Evolutionary conservation across 1,140 invertebrate species (phyloP).

Genomic region (Leptinotarsa texana): DNA sequence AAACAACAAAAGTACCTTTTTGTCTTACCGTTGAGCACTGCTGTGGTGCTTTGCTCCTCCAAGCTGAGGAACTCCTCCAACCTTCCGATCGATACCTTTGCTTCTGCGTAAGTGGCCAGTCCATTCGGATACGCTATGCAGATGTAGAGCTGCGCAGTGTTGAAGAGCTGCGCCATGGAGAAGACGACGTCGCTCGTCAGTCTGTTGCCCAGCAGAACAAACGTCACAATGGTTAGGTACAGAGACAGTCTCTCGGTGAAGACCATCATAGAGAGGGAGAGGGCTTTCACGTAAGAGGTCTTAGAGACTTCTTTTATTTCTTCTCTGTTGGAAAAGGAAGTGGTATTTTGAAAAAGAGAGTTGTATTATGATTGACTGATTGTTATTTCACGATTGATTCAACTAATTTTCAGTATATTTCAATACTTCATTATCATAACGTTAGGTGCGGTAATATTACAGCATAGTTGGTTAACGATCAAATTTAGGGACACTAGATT

Average conservation of each 20-base stretch:
- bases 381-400: too few relatives aligned
- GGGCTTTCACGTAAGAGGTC: constrained; percentile 72
- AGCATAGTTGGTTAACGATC: too few relatives aligned
- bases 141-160: constrained; percentile 71
- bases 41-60: constrained; percentile 56
- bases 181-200: constrained; percentile 73
- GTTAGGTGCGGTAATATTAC: too few relatives aligned
- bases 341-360: neutral
- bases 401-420: too few relatives aligned
- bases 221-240: constrained; percentile 72
- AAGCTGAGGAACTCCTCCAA: constrained; percentile 64
- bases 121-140: constrained; percentile 70
- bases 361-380: too few relatives aligned
- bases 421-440: too few relatives aligned
- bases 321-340: constrained; percentile 54
- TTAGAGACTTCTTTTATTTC: constrained; percentile 70
- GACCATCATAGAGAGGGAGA: constrained; percentile 68
- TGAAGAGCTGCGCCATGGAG: constrained; percentile 74
- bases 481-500: too few relatives aligned
- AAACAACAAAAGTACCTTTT: too few relatives aligned
- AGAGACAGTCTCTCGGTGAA: constrained; percentile 73
- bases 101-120: constrained; percentile 55
- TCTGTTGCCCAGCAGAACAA: constrained; percentile 64
- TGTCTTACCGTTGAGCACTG: neutral
- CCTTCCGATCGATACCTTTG: constrained; percentile 66